phyloP scores from a whole-genome alignment of 2,113 vertebrate species.

The Octodon degus region DNA sequence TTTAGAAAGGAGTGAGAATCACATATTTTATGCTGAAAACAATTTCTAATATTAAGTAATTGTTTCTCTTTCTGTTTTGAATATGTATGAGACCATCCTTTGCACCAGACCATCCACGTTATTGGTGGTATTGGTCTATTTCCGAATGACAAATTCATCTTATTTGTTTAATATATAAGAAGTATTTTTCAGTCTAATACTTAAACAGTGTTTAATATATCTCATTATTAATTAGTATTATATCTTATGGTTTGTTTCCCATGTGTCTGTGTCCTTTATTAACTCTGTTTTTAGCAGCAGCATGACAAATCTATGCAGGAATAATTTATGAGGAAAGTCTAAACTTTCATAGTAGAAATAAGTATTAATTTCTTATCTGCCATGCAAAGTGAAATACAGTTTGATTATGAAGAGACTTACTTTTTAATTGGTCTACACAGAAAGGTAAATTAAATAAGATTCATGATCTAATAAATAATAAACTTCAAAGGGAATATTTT shows the following conservation, averaged over 20 bases:
- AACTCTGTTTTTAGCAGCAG: slow-evolving; percentile 70
- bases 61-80: background rate
- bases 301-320: slow-evolving; percentile 18
- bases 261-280: slow-evolving; percentile 69
- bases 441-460: slow-evolving; percentile 68
- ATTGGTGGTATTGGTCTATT: slow-evolving; percentile 58
- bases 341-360: slow-evolving; percentile 69
- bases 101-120: slow-evolving; percentile 44
- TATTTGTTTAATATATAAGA: slow-evolving; percentile 81
- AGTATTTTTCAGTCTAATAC: slow-evolving; percentile 78
- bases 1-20: slow-evolving; percentile 40
- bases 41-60: slow-evolving; percentile 62
- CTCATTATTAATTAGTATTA: slow-evolving; percentile 54
- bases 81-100: slow-evolving; percentile 26
- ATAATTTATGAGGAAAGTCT: slow-evolving; percentile 61
- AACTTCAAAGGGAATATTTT: slow-evolving; percentile 75
- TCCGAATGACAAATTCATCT: slow-evolving; percentile 72
- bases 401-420: slow-evolving; percentile 66
- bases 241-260: slow-evolving; percentile 69
- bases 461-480: slow-evolving; percentile 69
- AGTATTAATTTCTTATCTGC: slow-evolving; percentile 75
- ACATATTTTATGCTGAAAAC: slow-evolving; percentile 34
- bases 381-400: slow-evolving; percentile 67
- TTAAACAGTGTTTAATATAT: slow-evolving; percentile 78
- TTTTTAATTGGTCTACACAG: slow-evolving; percentile 63